Percentiles rank a stretch among this genome's conserved stretches.
Evolutionary conservation across 2,113 vertebrate species (phyloP).

Genomic region (Phycodurus eques): DNA sequence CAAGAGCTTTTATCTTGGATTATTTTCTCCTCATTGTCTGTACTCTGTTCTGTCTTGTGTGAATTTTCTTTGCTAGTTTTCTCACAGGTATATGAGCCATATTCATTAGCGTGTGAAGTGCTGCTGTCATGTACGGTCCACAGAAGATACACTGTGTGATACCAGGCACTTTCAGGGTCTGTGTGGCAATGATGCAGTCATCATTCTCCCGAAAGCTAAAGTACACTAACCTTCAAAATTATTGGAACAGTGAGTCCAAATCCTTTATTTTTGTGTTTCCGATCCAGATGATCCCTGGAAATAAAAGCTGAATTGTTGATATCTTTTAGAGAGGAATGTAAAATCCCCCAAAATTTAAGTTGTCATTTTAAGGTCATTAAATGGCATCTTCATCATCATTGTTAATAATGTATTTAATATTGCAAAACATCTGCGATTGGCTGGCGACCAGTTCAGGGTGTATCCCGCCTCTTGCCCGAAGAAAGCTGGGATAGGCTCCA

Average conservation of each 20-base stretch:
- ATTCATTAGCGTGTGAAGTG: neutral
- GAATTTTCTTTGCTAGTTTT: neutral
- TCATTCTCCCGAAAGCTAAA: neutral
- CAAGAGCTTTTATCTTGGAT: neutral
- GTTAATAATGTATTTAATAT: conserved; percentile 6
- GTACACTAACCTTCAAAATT: neutral
- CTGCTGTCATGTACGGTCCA: conserved; percentile 1
- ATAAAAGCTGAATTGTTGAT: no score
- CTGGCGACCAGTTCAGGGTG: no score
- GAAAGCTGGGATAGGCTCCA: no score
- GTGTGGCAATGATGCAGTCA: neutral
- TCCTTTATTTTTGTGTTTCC: neutral
- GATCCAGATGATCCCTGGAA: no score
- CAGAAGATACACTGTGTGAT: neutral
- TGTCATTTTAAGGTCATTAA: neutral
- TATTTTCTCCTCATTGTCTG: neutral
- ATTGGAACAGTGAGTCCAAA: neutral
- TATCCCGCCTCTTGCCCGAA: no score
- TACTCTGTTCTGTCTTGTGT: neutral
- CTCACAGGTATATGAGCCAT: neutral
- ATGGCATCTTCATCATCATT: neutral
- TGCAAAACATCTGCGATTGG: neutral
- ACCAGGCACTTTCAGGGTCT: neutral
- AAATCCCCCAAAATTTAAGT: neutral
- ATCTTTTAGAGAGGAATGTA: no score